Evolutionary conservation across 2,797 vertebrate genomes (phyloP).

Genomic region (Lagodon rhomboides): DNA sequence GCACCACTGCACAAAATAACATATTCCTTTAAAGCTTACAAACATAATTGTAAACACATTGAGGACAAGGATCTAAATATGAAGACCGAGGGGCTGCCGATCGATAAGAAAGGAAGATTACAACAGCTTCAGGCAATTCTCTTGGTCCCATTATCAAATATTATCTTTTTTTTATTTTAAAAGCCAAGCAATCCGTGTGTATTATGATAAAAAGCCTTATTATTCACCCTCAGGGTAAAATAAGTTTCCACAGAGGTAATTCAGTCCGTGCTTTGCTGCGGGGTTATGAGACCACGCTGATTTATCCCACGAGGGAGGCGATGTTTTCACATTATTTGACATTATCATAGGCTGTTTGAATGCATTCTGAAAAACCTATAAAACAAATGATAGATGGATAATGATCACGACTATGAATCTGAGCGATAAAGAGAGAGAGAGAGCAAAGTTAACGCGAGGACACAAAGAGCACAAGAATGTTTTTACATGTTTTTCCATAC

Average conservation of each 20-base stretch:
- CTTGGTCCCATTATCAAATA: conserved; percentile 21
- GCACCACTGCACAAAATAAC: conserved; percentile 50
- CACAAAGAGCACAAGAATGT: conserved; percentile 34
- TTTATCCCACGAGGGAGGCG: conserved; percentile 15
- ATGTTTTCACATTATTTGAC: conserved; percentile 31
- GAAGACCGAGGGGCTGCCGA: conserved; percentile 17
- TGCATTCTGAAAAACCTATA: conserved; percentile 2
- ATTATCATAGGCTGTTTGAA: conserved; percentile 3
- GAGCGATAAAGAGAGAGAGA: background rate
- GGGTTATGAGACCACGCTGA: conserved; percentile 7
- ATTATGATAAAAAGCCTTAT: conserved; percentile 41
- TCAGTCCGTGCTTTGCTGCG: conserved; percentile 15
- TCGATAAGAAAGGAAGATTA: conserved; percentile 58
- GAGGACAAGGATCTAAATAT: conserved; percentile 26
- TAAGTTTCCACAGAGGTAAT: conserved; percentile 2
- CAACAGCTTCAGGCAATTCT: conserved; percentile 17
- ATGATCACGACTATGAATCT: conserved; percentile 20
- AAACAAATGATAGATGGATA: conserved; percentile 8
- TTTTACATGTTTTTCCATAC: conserved; percentile 27
- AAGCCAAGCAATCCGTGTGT: conserved; percentile 34
- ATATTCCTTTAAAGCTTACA: conserved; percentile 43
- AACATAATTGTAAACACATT: conserved; percentile 66
- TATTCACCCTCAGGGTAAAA: conserved; percentile 15
- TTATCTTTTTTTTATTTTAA: background rate
- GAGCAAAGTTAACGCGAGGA: conserved; percentile 26